Conservation (phyloP, 2,888 invertebrate species). For the Clistopyga incitator region DNA sequence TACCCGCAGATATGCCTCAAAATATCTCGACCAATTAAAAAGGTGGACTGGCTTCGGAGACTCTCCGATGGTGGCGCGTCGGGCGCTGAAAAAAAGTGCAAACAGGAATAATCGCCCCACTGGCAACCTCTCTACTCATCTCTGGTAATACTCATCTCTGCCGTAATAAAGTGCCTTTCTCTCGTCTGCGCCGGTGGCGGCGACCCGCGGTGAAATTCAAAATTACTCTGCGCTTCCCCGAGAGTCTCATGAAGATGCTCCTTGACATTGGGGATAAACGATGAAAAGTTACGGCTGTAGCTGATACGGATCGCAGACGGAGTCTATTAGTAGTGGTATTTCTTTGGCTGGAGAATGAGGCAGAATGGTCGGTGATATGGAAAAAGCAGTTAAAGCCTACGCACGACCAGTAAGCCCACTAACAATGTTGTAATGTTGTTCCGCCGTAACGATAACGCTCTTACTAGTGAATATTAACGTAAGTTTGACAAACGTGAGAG, state of each 20-base stretch:
- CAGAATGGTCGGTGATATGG: conserved; percentile 61
- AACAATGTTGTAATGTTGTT: conserved; percentile 37
- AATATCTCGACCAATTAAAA: too few species aligned
- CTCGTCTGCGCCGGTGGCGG: too few species aligned
- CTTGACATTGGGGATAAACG: conserved; percentile 14
- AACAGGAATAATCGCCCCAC: too few species aligned
- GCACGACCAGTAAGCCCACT: conserved; percentile 37
- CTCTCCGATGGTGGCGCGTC: too few species aligned
- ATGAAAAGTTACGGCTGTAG: conserved; percentile 18
- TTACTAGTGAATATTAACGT: background rate
- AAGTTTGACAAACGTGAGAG: background rate
- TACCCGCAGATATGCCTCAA: too few species aligned
- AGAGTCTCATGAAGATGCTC: background rate
- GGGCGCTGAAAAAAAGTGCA: too few species aligned
- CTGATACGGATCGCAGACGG: background rate
- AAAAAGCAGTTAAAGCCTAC: conserved; percentile 46
- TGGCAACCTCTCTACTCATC: too few species aligned
- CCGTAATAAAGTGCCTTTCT: too few species aligned
- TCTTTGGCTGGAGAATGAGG: conserved; percentile 56
- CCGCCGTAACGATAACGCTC: background rate
- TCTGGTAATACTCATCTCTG: too few species aligned
- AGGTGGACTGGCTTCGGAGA: too few species aligned
- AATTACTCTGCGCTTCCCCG: too few species aligned
- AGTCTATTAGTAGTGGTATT: conserved; percentile 12
- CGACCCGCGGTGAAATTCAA: too few species aligned